phyloP scores from a whole-genome alignment of 2,888 invertebrate species.

The Mechanitis messenoides region DNA sequence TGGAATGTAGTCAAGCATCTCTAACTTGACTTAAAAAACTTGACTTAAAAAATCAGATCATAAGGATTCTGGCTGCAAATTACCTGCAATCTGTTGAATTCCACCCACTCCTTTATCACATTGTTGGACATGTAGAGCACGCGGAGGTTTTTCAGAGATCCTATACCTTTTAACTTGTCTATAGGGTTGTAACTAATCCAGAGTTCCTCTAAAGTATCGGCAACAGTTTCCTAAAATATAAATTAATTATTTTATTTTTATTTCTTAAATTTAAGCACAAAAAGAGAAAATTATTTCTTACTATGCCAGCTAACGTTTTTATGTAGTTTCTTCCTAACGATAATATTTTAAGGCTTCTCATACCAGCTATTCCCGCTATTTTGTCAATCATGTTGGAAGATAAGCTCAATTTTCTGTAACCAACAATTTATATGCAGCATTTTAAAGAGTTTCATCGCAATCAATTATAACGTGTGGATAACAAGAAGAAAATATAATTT shows the following conservation, averaged over 20 bases:
- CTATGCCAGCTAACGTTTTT: constrained; percentile 89
- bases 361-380: constrained; percentile 87
- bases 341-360: constrained; percentile 88
- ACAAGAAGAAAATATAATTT: too few relatives aligned
- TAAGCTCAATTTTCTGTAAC: constrained; percentile 86
- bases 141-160: constrained; percentile 84
- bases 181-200: constrained; percentile 97
- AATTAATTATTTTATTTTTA: neutral
- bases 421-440: neutral
- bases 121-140: constrained; percentile 90
- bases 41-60: neutral
- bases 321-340: constrained; percentile 92
- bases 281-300: constrained; percentile 44
- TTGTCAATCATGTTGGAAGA: constrained; percentile 97
- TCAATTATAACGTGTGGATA: constrained; percentile 26
- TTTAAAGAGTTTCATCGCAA: constrained; percentile 23
- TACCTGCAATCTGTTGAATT: constrained; percentile 79
- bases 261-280: neutral
- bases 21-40: neutral
- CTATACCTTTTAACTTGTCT: constrained; percentile 93
- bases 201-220: constrained; percentile 91
- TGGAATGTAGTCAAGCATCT: too few relatives aligned
- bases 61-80: neutral
- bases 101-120: constrained; percentile 90
- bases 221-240: constrained; percentile 82